Evolutionary conservation across 2,888 invertebrate genomes (phyloP).

Genomic region (Protonemura montana): DNA sequence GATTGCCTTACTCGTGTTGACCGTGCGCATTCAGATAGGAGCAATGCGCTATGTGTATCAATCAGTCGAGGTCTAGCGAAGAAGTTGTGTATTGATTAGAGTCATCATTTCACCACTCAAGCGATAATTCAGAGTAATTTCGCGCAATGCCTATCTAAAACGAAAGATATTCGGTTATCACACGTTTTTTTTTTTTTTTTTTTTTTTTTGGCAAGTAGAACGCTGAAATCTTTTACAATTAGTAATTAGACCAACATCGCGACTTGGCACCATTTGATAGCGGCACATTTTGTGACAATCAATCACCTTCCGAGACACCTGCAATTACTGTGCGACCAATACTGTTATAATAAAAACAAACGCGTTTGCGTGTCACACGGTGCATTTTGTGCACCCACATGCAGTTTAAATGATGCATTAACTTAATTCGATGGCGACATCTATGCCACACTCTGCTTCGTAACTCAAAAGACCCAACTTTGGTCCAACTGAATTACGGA

Average conservation of each 20-base stretch:
- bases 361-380: not conserved
- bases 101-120: not conserved
- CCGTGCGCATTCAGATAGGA: not conserved
- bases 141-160: not conserved
- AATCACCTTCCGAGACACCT: not conserved
- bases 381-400: not conserved
- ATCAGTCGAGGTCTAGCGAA: not conserved
- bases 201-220: not conserved
- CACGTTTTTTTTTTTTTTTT: not conserved
- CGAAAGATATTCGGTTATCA: not conserved
- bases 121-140: not conserved
- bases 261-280: not conserved
- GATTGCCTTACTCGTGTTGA: not conserved
- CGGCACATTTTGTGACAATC: not conserved
- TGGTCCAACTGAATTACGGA: no score
- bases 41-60: not conserved
- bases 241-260: not conserved
- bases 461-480: no score
- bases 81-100: not conserved
- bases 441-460: no score
- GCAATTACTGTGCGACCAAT: not conserved
- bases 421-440: no score
- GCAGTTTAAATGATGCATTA: not conserved
- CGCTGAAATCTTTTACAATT: not conserved
- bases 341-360: not conserved